phyloP scores from a whole-genome alignment of 53 echinoderm and acorn worm genomes.

The Holothuria leucospilota region DNA sequence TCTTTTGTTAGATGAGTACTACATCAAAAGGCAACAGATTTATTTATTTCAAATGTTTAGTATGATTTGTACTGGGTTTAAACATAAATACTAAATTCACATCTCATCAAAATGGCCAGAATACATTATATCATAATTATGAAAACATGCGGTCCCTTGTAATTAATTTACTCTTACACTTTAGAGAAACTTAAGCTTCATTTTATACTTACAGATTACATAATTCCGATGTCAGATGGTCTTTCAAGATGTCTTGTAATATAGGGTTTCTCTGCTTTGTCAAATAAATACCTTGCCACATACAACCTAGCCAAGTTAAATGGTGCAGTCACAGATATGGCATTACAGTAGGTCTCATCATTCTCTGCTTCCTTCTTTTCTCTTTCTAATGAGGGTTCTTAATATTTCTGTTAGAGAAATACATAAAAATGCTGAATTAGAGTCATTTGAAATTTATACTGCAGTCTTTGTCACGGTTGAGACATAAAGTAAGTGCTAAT shows the following conservation, averaged over 20 bases:
- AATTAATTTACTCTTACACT: too few species aligned
- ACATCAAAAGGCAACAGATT: too few species aligned
- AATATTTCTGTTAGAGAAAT: conserved; percentile 75
- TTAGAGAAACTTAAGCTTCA: too few species aligned
- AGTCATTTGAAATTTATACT: neutral
- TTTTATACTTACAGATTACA: conserved; percentile 84
- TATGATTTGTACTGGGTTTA: too few species aligned
- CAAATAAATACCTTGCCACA: conserved; percentile 80
- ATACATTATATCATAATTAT: too few species aligned
- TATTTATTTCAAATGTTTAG: too few species aligned
- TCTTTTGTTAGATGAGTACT: too few species aligned
- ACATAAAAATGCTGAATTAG: neutral
- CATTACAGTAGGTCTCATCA: conserved; percentile 95
- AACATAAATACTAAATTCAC: too few species aligned
- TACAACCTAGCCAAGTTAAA: conserved; percentile 92
- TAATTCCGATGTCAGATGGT: conserved; percentile 96
- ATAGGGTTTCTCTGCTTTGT: conserved; percentile 88
- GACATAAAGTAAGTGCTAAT: too few species aligned
- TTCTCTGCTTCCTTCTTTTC: conserved; percentile 78
- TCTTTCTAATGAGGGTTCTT: conserved; percentile 86
- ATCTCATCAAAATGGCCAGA: too few species aligned
- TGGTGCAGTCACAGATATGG: conserved; percentile 95
- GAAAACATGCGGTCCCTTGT: too few species aligned
- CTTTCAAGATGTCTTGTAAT: conserved; percentile 86
- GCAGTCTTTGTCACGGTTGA: neutral